phyloP scores from a whole-genome alignment of 2,113 vertebrate species.

The Bothrops jararaca region DNA sequence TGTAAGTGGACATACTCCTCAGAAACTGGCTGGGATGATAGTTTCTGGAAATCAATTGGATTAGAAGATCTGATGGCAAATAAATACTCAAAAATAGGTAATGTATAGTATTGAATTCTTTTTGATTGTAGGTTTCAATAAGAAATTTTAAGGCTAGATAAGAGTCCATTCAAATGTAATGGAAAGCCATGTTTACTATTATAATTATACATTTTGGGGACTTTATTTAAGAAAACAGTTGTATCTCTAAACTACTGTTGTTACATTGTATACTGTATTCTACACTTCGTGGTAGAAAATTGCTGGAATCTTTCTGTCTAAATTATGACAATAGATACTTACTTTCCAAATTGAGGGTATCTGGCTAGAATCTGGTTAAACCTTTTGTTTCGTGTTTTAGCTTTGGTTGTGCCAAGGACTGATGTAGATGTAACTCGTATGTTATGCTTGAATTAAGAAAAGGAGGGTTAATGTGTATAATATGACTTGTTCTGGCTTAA shows the following conservation, averaged over 20 bases:
- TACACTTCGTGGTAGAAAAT: neutral
- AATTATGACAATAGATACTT: neutral
- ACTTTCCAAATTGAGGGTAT: neutral
- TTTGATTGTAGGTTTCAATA: neutral
- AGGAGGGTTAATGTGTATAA: neutral
- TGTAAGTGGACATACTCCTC: conserved; percentile 94
- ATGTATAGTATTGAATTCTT: neutral
- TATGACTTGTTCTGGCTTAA: neutral
- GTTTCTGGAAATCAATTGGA: conserved; percentile 85
- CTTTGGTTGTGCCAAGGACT: neutral
- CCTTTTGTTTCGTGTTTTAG: neutral
- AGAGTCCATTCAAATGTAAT: neutral
- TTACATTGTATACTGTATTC: neutral
- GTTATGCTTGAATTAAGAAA: neutral
- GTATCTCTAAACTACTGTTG: neutral
- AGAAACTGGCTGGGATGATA: conserved; percentile 87
- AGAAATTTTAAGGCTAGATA: neutral
- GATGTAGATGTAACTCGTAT: neutral
- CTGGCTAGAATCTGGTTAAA: neutral
- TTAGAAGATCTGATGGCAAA: conserved; percentile 84
- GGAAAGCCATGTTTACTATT: neutral
- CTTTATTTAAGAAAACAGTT: neutral
- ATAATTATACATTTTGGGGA: neutral
- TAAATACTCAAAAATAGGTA: conserved; percentile 90
- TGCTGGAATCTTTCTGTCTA: neutral